Percentiles rank a stretch among this genome's conserved stretches.
Evolutionary conservation across 2,797 vertebrate genomes (phyloP).

Genomic region (Trichosurus vulpecula): DNA sequence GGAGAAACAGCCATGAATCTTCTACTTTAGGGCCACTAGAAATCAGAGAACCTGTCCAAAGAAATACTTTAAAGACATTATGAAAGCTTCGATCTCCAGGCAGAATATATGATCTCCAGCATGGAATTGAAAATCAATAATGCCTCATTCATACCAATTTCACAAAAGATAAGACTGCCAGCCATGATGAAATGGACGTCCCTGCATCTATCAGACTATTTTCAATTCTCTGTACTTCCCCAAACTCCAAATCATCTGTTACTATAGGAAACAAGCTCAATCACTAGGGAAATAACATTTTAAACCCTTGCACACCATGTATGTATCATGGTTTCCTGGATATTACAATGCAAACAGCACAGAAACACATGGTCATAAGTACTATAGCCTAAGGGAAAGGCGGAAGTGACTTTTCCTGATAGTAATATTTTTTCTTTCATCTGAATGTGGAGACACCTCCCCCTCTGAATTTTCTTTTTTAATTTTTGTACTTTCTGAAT

Average conservation of each 20-base stretch:
- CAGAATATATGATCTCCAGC: background rate
- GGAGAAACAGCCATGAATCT: slow-evolving; percentile 1
- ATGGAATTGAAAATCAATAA: slow-evolving; percentile 41
- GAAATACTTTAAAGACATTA: slow-evolving; percentile 41
- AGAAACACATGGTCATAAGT: background rate
- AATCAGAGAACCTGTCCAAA: slow-evolving; percentile 23
- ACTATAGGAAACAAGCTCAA: background rate
- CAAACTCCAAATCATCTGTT: background rate
- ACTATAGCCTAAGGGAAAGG: background rate
- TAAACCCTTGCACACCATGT: background rate
- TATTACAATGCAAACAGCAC: background rate
- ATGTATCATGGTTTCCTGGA: background rate
- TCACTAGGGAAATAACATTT: background rate
- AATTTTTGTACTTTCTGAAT: background rate
- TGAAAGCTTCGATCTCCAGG: slow-evolving; percentile 15
- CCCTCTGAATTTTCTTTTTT: background rate
- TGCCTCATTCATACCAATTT: slow-evolving; percentile 19
- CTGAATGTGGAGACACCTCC: background rate
- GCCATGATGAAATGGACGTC: slow-evolving; percentile 41
- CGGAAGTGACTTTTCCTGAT: background rate
- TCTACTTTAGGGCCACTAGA: slow-evolving; percentile 13
- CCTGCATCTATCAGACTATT: slow-evolving; percentile 6
- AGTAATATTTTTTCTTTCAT: background rate
- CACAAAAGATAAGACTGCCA: background rate
- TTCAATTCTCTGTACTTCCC: slow-evolving; percentile 21